phyloP scores from a whole-genome alignment of 2,797 vertebrate genomes.

The Alcedo quadribrachys region DNA sequence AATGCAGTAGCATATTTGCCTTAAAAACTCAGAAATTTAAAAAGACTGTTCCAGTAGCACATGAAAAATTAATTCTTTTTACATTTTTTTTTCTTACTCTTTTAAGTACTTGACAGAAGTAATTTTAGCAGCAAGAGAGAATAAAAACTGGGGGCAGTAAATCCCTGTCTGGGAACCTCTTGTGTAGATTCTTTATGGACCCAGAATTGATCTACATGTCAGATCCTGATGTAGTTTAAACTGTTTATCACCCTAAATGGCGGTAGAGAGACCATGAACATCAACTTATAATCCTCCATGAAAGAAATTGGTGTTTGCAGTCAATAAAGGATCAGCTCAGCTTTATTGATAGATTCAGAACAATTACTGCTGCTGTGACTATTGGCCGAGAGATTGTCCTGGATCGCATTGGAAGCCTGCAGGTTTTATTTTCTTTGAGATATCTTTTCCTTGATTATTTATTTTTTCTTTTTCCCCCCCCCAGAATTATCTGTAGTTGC shows the following conservation, averaged over 20 bases:
- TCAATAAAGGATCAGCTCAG: conserved; percentile 74
- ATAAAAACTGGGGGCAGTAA: conserved; percentile 81
- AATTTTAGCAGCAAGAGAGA: conserved; percentile 80
- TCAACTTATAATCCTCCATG: conserved; percentile 75
- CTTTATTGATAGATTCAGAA: conserved; percentile 76
- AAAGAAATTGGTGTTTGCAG: conserved; percentile 77
- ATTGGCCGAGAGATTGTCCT: conserved; percentile 67
- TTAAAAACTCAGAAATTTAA: conserved; percentile 56
- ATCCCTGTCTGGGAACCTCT: conserved; percentile 77
- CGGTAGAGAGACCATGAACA: conserved; percentile 71
- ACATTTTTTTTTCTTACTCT: conserved; percentile 63
- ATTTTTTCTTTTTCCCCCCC: background rate
- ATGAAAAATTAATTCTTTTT: conserved; percentile 81
- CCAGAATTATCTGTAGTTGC: background rate
- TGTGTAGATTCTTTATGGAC: conserved; percentile 82
- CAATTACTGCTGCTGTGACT: conserved; percentile 73
- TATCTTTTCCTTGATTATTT: conserved; percentile 42
- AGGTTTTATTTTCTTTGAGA: conserved; percentile 9
- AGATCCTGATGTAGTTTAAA: conserved; percentile 81
- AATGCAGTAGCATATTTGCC: conserved; percentile 69
- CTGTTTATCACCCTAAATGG: conserved; percentile 86
- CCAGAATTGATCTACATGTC: conserved; percentile 84
- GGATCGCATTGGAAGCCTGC: conserved; percentile 30
- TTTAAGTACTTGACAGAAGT: conserved; percentile 82
- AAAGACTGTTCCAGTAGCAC: conserved; percentile 58